These are phyloP conservation scores for Polyodon spathula DNA, from an alignment of 2,113 vertebrate genomes.

Conservation along the genomic window DNA sequence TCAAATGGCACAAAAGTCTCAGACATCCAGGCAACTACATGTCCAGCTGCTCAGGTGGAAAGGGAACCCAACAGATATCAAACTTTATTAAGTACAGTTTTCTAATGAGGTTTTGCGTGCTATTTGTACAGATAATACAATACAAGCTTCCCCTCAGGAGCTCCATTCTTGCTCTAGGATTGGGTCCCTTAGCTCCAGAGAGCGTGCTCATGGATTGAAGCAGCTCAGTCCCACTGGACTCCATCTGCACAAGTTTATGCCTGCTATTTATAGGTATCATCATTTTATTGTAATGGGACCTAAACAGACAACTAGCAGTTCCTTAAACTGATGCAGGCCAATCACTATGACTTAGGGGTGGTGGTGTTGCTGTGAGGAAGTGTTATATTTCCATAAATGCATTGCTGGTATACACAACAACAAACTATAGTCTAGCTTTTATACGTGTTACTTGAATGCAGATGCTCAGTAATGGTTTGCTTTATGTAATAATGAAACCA, in stretches of 20 bases:
- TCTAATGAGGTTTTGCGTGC: background rate
- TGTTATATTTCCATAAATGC: too few relatives aligned
- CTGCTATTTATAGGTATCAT: constrained; percentile 11
- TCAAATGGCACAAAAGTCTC: too few relatives aligned
- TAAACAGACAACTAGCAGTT: too few relatives aligned
- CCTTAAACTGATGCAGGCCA: background rate
- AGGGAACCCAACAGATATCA: background rate
- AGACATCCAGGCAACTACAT: too few relatives aligned
- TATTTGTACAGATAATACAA: background rate
- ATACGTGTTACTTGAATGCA: too few relatives aligned
- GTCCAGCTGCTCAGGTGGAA: background rate
- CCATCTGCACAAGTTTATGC: background rate
- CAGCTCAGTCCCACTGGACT: background rate
- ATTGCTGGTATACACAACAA: too few relatives aligned
- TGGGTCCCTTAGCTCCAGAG: constrained; percentile 3
- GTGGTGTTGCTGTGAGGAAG: too few relatives aligned
- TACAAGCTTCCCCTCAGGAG: background rate
- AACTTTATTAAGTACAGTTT: background rate
- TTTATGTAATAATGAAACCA: too few relatives aligned
- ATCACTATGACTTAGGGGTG: too few relatives aligned
- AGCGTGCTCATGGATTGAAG: background rate
- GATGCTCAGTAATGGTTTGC: too few relatives aligned
- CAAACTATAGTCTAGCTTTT: too few relatives aligned
- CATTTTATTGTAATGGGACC: background rate
- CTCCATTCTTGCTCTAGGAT: constrained; percentile 3